Percentiles rank a stretch among this genome's conserved stretches.
Conservation (phyloP, 2,888 invertebrate species). For the Cosmorhoe ocellata region DNA sequence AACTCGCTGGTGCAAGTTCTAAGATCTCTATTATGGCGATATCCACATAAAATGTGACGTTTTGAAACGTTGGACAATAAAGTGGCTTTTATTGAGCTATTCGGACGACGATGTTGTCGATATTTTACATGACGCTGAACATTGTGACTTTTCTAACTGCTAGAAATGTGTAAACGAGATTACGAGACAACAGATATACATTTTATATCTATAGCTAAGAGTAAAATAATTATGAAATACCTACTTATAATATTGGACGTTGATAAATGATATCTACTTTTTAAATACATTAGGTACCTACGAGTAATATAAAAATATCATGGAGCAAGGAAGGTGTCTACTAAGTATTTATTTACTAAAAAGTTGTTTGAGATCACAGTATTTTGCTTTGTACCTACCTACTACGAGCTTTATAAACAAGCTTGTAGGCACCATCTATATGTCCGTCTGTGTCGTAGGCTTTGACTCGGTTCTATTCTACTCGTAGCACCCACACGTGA, state of each 20-base stretch:
- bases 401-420: not conserved
- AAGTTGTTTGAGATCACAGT: no score
- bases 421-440: slow-evolving; percentile 6
- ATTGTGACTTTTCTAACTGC: slow-evolving; percentile 5
- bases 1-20: not conserved
- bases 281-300: no score
- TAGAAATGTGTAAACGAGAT: slow-evolving; percentile 1
- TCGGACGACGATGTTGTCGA: slow-evolving; percentile 8
- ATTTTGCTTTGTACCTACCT: not conserved
- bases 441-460: slow-evolving; percentile 1
- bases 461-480: slow-evolving; percentile 16
- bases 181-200: slow-evolving; percentile 3
- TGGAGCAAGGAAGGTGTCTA: no score
- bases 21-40: slow-evolving; percentile 1
- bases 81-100: slow-evolving; percentile 41
- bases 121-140: slow-evolving; percentile 1
- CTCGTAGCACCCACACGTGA: slow-evolving; percentile 51
- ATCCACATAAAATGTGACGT: slow-evolving; percentile 31
- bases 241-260: no score
- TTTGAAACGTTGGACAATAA: slow-evolving; percentile 41
- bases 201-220: not conserved
- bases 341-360: no score
- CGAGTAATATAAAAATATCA: no score
- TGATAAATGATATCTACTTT: no score
- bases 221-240: not conserved